Conservation (phyloP, 30 jellyfish, hydroid and myxozoan genomes). For the Aurelia aurita region DNA sequence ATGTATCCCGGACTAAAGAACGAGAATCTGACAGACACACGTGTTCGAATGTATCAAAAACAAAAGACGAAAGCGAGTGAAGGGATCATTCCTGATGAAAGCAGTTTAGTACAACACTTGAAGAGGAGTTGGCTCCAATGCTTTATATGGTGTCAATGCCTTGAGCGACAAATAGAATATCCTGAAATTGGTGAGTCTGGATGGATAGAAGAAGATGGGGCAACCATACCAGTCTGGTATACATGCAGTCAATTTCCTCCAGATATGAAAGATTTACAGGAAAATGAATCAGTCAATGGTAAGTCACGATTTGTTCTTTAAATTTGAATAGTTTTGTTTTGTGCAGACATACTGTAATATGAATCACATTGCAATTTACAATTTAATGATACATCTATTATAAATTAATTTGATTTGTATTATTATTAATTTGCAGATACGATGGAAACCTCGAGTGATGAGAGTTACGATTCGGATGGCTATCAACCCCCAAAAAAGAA, state of each 20-base stretch:
- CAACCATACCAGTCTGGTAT: constrained; percentile 38
- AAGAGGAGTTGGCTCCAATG: constrained; percentile 39
- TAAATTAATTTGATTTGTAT: constrained; percentile 4
- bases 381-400: constrained; percentile 17
- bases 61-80: constrained; percentile 36
- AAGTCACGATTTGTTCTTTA: constrained; percentile 22
- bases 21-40: constrained; percentile 24
- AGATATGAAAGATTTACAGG: constrained; percentile 28
- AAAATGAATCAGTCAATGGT: constrained; percentile 33
- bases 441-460: constrained; percentile 38
- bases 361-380: constrained; percentile 15
- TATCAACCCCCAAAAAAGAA: constrained; percentile 39
- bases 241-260: constrained; percentile 39
- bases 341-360: constrained; percentile 13
- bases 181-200: constrained; percentile 32
- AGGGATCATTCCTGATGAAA: constrained; percentile 50
- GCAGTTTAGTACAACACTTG: constrained; percentile 22
- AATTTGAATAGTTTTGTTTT: constrained; percentile 1
- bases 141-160: constrained; percentile 32
- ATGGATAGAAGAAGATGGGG: constrained; percentile 25
- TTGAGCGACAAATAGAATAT: constrained; percentile 11
- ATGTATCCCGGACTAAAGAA: constrained; percentile 43
- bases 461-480: constrained; percentile 48
- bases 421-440: not conserved
- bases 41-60: constrained; percentile 37